These are phyloP conservation scores for Gobio occitaniae DNA, from an alignment of 2,797 vertebrate genomes.

Conservation along the genomic window DNA sequence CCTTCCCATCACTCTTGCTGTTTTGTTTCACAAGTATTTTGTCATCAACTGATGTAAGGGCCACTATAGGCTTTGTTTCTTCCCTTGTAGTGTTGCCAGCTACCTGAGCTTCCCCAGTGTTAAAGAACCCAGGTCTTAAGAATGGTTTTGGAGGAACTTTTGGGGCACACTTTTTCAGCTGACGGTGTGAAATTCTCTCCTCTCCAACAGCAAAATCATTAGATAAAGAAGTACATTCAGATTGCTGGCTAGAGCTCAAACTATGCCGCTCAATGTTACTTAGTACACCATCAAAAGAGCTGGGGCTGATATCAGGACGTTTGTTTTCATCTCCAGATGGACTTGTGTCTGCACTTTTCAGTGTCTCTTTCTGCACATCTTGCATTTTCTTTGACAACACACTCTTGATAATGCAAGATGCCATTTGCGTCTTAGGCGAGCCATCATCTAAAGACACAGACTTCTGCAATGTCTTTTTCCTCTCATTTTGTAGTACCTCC, in stretches of 20 bases:
- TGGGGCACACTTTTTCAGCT: constrained; percentile 59
- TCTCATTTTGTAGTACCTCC: constrained; percentile 59
- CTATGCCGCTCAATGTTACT: constrained; percentile 60
- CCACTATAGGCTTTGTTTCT: constrained; percentile 70
- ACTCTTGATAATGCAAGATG: constrained; percentile 89
- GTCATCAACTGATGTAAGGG: constrained; percentile 66
- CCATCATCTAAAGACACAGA: constrained; percentile 85
- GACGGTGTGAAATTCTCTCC: constrained; percentile 62
- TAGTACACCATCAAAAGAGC: constrained; percentile 54
- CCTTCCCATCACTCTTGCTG: constrained; percentile 49
- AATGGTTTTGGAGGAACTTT: constrained; percentile 70
- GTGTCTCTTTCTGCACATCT: constrained; percentile 69
- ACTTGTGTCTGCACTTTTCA: constrained; percentile 58
- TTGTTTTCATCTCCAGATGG: constrained; percentile 61
- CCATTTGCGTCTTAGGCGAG: constrained; percentile 82
- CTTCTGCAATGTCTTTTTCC: constrained; percentile 81
- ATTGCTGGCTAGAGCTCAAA: constrained; percentile 68
- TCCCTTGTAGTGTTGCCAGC: constrained; percentile 56
- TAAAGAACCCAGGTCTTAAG: constrained; percentile 68
- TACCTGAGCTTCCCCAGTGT: constrained; percentile 63
- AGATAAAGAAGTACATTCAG: constrained; percentile 71
- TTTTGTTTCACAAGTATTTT: constrained; percentile 57
- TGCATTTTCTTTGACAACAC: constrained; percentile 92
- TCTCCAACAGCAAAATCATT: constrained; percentile 62
- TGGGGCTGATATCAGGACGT: constrained; percentile 45